Base-by-base conservation (phyloP, 2,888 invertebrate genomes). In the Adineta ricciae region DNA sequence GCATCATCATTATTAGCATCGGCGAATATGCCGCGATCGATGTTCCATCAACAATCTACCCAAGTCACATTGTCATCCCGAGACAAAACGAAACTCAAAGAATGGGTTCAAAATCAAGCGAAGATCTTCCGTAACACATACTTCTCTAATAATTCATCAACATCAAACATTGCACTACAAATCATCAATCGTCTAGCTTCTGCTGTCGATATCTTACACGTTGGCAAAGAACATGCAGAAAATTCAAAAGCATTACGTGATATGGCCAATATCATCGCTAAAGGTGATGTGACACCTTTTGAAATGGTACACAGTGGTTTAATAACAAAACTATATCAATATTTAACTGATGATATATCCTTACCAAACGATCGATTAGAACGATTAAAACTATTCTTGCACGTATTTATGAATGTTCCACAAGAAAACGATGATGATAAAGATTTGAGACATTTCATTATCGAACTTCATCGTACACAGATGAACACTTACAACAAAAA, bases 241-340 rank as follows among this genome's bases (percentile, higher is more conserved):
- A 88, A 89, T 32, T 83, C 89, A 50, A 88, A 88, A 83, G 87
- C 88, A 38, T 86, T 90, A 84, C 86, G 87, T 84, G 89, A 88
- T 82, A 88, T 90, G 32, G 88, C 89, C 78, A 87, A 86, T 88
- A 93, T 97, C 86, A 93, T 83, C 11, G 50, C 83, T 41, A 54
- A 83, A 36, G 96, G 96, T 89, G 97, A 98, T 90, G 96, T 98
- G 87, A 97, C 97, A 87, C 96, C 98, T 1, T 98, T 99, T 92
- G 98, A 99, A 92, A 95, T 99, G 88, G 97, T 97, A 90, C 97
- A 98, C 91, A 96, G 96, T 84, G 97, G 97, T 84, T 93, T 99
- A 85, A 94, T 98, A 41, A 94, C 94, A 88, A 94, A 96, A 21
- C 92, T 99, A 88, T 93, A 96, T 83, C 93, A 93, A 89, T 98